Percentiles rank a stretch among this genome's conserved stretches.
These are phyloP conservation scores for Psilopsiagon aurifrons DNA, from an alignment of 2,113 vertebrate genomes.

Conservation along the genomic window DNA sequence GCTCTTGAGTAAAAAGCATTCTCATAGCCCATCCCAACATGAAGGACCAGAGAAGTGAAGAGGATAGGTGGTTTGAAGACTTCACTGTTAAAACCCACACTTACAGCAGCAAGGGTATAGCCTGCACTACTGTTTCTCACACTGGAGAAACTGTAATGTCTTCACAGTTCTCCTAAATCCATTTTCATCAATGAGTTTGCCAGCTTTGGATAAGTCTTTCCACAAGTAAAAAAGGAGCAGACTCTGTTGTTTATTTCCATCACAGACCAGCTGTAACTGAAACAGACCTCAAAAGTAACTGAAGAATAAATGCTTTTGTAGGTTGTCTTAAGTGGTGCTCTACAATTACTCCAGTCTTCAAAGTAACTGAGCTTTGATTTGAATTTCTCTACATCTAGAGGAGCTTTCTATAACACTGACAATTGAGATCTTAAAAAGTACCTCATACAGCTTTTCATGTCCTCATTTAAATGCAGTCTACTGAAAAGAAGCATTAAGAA, in stretches of 20 bases:
- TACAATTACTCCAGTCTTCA: neutral
- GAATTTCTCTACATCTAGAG: neutral
- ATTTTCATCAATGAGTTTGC: neutral
- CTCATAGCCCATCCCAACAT: neutral
- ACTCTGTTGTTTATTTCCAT: neutral
- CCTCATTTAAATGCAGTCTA: conserved; percentile 40
- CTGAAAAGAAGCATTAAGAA: conserved; percentile 45
- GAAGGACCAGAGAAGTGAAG: neutral
- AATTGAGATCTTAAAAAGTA: conserved; percentile 36
- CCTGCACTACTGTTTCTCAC: neutral
- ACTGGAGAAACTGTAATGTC: neutral
- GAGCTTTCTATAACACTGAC: conserved; percentile 11
- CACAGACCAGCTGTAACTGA: neutral
- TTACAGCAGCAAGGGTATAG: neutral
- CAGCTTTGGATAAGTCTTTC: neutral
- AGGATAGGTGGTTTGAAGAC: neutral
- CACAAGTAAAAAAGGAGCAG: neutral
- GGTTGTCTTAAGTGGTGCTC: neutral
- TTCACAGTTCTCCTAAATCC: neutral
- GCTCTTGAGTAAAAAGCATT: neutral
- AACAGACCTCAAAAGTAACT: neutral
- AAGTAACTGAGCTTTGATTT: conserved; percentile 17
- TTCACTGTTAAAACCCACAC: fast-evolving
- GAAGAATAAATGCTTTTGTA: conserved; percentile 8
- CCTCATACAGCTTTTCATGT: neutral